Conservation (phyloP, 2,797 vertebrate species). For the Neosalanx taihuensis region DNA sequence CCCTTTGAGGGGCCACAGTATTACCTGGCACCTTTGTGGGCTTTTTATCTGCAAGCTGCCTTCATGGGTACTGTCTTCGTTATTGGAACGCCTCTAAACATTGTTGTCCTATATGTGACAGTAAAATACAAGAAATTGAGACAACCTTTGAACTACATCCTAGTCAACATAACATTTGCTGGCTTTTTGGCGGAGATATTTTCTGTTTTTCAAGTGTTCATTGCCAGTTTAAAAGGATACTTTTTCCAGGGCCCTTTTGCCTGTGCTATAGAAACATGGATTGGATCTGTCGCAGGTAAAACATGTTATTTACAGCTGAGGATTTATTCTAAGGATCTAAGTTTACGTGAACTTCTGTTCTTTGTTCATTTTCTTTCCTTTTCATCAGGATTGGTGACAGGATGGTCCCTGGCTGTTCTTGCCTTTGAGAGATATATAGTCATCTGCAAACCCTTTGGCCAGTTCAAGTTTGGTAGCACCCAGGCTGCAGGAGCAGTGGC, state of each 20-base stretch:
- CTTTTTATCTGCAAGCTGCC: conserved; percentile 73
- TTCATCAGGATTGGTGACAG: conserved; percentile 73
- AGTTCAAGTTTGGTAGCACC: conserved; percentile 71
- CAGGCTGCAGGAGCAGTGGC: conserved; percentile 68
- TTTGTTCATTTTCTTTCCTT: too few relatives aligned
- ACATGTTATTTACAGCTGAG: too few relatives aligned
- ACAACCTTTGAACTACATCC: conserved; percentile 81
- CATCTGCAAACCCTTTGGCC: conserved; percentile 83
- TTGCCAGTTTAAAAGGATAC: conserved; percentile 70
- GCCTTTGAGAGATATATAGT: conserved; percentile 80
- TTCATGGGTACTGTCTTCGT: conserved; percentile 81
- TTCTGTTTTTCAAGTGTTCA: conserved; percentile 75
- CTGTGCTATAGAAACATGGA: conserved; percentile 67
- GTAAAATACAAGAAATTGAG: conserved; percentile 78
- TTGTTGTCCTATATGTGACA: conserved; percentile 71
- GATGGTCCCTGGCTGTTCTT: conserved; percentile 82
- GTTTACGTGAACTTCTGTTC: too few relatives aligned
- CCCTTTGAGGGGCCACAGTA: conserved; percentile 83
- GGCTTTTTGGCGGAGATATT: conserved; percentile 74
- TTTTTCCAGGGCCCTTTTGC: conserved; percentile 69
- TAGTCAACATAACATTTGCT: conserved; percentile 76
- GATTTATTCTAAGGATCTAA: too few relatives aligned
- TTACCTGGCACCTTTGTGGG: conserved; percentile 78
- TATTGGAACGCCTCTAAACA: conserved; percentile 69
- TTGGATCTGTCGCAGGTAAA: conserved; percentile 66